Evolutionary conservation across 2,888 invertebrate species (phyloP).

Genomic region (Calameuta pallipes): DNA sequence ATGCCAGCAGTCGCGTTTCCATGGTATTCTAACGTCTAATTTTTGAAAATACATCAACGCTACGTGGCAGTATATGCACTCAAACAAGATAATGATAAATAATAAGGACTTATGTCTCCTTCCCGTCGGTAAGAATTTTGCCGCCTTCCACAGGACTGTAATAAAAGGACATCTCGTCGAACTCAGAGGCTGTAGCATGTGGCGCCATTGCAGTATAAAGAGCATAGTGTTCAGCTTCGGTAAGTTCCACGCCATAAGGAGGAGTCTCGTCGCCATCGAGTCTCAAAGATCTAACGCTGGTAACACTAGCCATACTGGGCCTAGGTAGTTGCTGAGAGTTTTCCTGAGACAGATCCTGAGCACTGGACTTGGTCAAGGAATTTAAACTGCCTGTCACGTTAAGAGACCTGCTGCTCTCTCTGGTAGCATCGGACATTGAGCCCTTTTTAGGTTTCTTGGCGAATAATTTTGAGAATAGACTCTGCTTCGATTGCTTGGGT

Average conservation of each 20-base stretch:
- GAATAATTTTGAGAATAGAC: conserved; percentile 75
- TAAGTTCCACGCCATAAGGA: conserved; percentile 73
- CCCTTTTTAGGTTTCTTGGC: conserved; percentile 70
- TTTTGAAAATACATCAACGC: background rate
- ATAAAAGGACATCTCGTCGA: conserved; percentile 88
- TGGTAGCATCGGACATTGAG: conserved; percentile 15
- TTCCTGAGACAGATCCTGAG: conserved; percentile 27
- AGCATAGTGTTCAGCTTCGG: conserved; percentile 90
- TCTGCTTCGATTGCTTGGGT: conserved; percentile 72
- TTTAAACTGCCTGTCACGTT: conserved; percentile 30
- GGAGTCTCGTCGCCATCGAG: conserved; percentile 52
- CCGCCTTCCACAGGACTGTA: conserved; percentile 86
- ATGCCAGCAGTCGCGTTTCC: background rate
- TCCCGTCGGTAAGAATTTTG: conserved; percentile 70
- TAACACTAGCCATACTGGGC: conserved; percentile 46
- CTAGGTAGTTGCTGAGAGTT: conserved; percentile 35
- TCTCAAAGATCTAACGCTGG: conserved; percentile 25
- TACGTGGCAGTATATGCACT: conserved; percentile 1
- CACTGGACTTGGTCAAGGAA: conserved; percentile 29
- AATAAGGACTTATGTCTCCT: conserved; percentile 40
- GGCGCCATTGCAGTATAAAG: conserved; percentile 88
- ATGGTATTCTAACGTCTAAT: background rate
- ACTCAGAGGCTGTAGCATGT: conserved; percentile 87
- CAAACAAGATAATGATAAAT: background rate
- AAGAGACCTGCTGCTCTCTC: conserved; percentile 37